Conservation (phyloP, 2,797 vertebrate species). For the Platyrinchus mystaceus region DNA sequence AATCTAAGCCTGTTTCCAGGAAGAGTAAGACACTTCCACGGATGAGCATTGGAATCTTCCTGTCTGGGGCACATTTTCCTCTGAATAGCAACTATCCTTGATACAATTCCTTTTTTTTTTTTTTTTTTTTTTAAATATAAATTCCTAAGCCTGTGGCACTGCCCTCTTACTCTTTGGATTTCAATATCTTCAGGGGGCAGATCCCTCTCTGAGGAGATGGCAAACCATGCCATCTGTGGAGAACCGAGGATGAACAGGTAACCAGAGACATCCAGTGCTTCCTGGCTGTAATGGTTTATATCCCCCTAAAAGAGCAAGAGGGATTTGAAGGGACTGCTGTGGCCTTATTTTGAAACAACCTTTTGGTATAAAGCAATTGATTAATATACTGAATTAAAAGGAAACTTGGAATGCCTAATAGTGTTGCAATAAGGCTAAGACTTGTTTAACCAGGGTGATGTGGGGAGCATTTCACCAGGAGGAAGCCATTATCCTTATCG, state of each 20-base stretch:
- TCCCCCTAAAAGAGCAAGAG: background rate
- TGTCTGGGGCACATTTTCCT: background rate
- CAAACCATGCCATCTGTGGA: background rate
- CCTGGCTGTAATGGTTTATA: background rate
- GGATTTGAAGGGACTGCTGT: background rate
- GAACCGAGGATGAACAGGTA: background rate
- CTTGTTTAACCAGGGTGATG: background rate
- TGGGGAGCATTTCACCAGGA: background rate
- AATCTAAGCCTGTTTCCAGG: background rate
- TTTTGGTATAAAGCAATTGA: background rate
- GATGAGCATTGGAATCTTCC: background rate
- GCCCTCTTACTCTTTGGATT: background rate
- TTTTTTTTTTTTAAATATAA: background rate
- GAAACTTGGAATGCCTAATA: background rate
- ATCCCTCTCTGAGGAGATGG: background rate
- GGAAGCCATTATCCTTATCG: background rate
- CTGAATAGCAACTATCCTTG: rapidly evolving
- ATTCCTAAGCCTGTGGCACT: background rate
- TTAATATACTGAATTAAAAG: background rate
- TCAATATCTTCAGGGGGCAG: background rate
- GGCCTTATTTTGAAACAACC: background rate
- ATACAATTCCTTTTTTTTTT: background rate
- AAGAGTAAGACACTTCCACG: background rate
- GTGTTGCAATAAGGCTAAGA: background rate
- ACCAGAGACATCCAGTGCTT: background rate